phyloP scores from a whole-genome alignment of 2,797 vertebrate species.

The Eupleurogrammus muticus region DNA sequence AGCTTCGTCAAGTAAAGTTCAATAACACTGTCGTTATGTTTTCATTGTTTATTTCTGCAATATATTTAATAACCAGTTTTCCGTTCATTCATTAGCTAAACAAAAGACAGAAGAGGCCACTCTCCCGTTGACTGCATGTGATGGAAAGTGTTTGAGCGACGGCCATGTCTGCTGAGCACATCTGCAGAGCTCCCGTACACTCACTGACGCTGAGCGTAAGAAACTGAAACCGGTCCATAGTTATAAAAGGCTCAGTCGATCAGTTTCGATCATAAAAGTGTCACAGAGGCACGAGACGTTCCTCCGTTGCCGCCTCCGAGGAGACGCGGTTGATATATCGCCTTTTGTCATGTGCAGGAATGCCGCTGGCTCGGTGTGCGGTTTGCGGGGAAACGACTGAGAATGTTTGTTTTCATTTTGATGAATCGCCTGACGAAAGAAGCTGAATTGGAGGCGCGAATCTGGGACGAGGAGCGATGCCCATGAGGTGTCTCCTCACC shows the following conservation, averaged over 20 bases:
- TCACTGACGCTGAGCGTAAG: not conserved
- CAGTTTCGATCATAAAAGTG: conserved; percentile 38
- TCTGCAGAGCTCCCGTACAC: conserved; percentile 24
- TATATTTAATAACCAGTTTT: no score
- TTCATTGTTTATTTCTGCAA: no score
- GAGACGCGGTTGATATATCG: conserved; percentile 8
- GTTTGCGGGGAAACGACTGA: not conserved
- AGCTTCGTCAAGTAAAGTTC: no score
- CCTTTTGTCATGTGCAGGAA: conserved; percentile 23
- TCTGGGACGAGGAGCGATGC: no score
- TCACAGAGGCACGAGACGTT: conserved; percentile 40
- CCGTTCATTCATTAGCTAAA: not conserved
- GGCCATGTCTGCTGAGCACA: conserved; percentile 31
- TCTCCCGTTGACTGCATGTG: conserved; percentile 7
- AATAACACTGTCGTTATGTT: no score
- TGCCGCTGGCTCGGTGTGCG: not conserved
- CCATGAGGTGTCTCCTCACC: no score
- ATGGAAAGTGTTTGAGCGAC: conserved; percentile 32
- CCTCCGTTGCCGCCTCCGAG: conserved; percentile 16
- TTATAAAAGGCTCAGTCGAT: conserved; percentile 35
- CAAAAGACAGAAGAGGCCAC: not conserved
- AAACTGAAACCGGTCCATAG: conserved; percentile 7
- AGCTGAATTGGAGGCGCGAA: not conserved
- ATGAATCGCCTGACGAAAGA: not conserved
- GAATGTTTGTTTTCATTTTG: conserved; percentile 11